phyloP scores from a whole-genome alignment of 2,113 vertebrate species.

The Butastur rufipennis region DNA sequence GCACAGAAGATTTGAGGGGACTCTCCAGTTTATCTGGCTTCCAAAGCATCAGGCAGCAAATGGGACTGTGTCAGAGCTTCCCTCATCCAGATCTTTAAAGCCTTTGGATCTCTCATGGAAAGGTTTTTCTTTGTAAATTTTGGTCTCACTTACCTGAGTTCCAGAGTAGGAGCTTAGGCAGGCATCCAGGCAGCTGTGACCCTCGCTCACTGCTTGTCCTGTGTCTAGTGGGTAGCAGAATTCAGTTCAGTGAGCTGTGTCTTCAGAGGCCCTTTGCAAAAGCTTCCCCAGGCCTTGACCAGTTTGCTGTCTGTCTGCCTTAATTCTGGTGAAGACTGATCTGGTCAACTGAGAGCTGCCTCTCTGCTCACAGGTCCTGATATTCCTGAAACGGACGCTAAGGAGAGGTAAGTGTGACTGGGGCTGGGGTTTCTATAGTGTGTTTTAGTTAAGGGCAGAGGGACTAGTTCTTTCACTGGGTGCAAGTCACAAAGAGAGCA shows the following conservation, averaged over 20 bases:
- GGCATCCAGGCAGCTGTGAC: not conserved
- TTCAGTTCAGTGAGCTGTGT: not conserved
- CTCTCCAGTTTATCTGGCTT: not conserved
- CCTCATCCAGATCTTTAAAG: not conserved
- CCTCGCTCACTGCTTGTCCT: not conserved
- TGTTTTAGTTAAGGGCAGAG: not conserved
- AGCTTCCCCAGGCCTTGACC: not conserved
- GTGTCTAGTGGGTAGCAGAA: not conserved
- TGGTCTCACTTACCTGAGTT: not conserved
- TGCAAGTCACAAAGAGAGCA: not conserved
- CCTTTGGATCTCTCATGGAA: not conserved
- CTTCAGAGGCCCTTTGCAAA: not conserved
- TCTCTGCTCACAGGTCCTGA: constrained; percentile 82
- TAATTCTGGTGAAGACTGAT: not conserved
- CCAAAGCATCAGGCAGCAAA: not conserved
- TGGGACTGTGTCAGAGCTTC: not conserved
- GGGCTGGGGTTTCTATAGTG: not conserved
- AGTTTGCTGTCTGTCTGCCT: not conserved
- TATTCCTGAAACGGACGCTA: constrained; percentile 89
- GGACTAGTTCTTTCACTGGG: not conserved
- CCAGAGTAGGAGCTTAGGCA: not conserved
- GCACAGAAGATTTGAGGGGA: not conserved
- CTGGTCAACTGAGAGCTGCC: not conserved
- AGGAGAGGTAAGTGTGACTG: constrained; percentile 82
- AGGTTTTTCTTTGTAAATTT: not conserved